Percentiles rank a stretch among this genome's conserved stretches.
These are phyloP conservation scores for Hypotaenidia okinawae DNA, from an alignment of 2,797 vertebrate species.

Conservation along the genomic window DNA sequence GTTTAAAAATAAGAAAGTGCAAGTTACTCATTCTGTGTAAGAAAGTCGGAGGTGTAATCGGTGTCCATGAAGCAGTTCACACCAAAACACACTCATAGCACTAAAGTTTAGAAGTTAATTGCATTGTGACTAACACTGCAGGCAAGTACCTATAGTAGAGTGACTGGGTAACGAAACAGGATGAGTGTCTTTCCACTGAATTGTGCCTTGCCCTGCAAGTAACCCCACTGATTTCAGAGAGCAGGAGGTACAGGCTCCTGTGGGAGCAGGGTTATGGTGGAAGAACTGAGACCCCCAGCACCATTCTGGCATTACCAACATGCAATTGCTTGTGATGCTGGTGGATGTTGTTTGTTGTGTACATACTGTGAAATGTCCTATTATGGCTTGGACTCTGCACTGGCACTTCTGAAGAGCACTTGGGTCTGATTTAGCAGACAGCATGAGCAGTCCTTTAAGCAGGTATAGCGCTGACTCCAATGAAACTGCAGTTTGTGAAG, in stretches of 20 bases:
- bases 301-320: background rate
- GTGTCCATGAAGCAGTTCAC: background rate
- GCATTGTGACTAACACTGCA: background rate
- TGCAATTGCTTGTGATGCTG: background rate
- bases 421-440: background rate
- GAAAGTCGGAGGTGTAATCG: background rate
- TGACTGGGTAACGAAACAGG: background rate
- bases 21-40: background rate
- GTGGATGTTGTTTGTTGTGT: background rate
- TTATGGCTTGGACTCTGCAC: constrained; percentile 6
- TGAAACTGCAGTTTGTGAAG: background rate
- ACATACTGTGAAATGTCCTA: background rate
- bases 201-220: background rate
- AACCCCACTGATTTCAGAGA: background rate
- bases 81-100: background rate
- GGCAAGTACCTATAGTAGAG: background rate
- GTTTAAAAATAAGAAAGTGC: background rate
- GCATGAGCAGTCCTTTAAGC: background rate
- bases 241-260: background rate
- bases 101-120: background rate
- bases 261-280: background rate
- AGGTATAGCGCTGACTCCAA: background rate
- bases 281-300: background rate
- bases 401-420: background rate
- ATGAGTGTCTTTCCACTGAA: background rate